Evolutionary conservation across 2,888 invertebrate species (phyloP).

Genomic region (Diaprepes abbreviatus): DNA sequence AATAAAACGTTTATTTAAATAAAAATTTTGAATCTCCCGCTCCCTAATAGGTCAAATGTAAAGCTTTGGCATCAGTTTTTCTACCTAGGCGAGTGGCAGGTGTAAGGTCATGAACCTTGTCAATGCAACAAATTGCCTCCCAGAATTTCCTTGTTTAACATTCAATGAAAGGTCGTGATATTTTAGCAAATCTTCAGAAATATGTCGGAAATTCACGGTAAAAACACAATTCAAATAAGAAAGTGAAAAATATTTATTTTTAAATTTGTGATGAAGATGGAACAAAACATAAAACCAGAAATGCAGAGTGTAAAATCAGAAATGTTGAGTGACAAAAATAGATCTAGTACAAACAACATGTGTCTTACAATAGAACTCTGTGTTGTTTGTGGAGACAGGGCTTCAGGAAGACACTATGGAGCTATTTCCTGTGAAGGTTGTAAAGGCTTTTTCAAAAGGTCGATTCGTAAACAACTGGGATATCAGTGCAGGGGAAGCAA

Average conservation of each 20-base stretch:
- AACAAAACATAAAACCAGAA: constrained; percentile 49
- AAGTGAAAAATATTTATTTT: neutral
- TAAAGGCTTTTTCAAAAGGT: constrained; percentile 54
- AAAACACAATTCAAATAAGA: neutral
- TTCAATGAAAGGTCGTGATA: constrained; percentile 60
- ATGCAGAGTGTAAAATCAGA: constrained; percentile 63
- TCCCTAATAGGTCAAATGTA: constrained; percentile 56
- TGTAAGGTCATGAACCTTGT: constrained; percentile 67
- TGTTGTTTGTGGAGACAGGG: constrained; percentile 95
- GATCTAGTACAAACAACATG: constrained; percentile 65
- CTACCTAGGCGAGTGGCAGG: constrained; percentile 67
- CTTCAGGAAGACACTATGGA: constrained; percentile 96
- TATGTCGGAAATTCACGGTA: constrained; percentile 18
- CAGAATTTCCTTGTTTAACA: constrained; percentile 60
- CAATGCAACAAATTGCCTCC: constrained; percentile 57
- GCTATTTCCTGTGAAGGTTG: constrained; percentile 83
- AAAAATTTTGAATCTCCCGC: constrained; percentile 50
- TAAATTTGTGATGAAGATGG: constrained; percentile 60
- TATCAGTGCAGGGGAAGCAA: constrained; percentile 96
- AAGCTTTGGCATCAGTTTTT: constrained; percentile 55
- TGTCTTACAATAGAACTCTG: constrained; percentile 86
- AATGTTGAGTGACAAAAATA: constrained; percentile 63
- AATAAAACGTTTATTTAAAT: too few relatives aligned
- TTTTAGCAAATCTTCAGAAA: constrained; percentile 20
- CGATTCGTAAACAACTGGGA: constrained; percentile 84